Conservation (phyloP, 2,888 invertebrate species). For the Thecocarcelia acutangulata region DNA sequence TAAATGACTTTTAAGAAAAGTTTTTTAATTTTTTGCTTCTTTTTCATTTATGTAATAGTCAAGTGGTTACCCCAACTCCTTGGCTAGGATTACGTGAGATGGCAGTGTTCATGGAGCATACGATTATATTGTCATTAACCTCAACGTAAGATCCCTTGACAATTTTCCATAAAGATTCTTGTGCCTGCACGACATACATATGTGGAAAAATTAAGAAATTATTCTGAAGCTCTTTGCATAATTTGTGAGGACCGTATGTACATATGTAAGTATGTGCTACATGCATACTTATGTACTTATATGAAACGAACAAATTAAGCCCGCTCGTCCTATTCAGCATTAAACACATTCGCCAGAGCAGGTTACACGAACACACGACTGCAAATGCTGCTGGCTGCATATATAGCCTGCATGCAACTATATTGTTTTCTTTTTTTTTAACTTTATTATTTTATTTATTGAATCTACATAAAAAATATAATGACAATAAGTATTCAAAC, state of each 20-base stretch:
- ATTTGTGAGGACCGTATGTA: constrained; percentile 47
- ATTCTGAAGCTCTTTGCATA: constrained; percentile 55
- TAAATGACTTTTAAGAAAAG: constrained; percentile 48
- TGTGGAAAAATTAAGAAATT: constrained; percentile 10
- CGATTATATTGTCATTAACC: constrained; percentile 68
- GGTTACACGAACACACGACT: too few relatives aligned
- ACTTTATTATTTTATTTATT: too few relatives aligned
- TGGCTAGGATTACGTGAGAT: not conserved
- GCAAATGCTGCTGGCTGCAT: too few relatives aligned
- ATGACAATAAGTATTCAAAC: too few relatives aligned
- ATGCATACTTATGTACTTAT: too few relatives aligned
- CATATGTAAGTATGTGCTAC: too few relatives aligned
- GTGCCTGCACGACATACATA: not conserved
- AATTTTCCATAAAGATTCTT: constrained; percentile 8
- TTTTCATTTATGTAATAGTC: constrained; percentile 62
- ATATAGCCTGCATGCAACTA: too few relatives aligned
- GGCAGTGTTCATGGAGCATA: not conserved
- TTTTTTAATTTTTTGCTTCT: constrained; percentile 27
- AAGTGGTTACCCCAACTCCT: constrained; percentile 64
- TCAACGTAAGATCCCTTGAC: constrained; percentile 47
- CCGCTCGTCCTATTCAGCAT: too few relatives aligned
- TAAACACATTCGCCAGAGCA: too few relatives aligned
- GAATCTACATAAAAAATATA: too few relatives aligned
- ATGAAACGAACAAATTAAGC: too few relatives aligned
- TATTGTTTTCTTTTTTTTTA: too few relatives aligned